Percentiles rank a stretch among this genome's conserved stretches.
Conservation (phyloP, 2,113 vertebrate genomes). For the Vimba vimba region DNA sequence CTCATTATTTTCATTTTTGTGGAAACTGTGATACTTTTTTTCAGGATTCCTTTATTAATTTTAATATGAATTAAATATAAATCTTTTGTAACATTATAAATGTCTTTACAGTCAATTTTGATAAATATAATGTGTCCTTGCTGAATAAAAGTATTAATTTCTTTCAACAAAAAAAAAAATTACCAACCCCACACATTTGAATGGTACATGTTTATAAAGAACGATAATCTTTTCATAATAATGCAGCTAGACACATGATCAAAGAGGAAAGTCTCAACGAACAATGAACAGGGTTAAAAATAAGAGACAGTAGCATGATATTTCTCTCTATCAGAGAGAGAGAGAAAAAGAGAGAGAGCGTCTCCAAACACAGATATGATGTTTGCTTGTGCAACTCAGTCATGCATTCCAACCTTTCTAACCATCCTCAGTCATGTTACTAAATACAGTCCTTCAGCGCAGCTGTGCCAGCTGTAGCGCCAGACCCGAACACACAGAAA, state of each 20-base stretch:
- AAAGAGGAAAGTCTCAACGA: not conserved
- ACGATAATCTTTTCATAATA: not conserved
- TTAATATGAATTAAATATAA: not conserved
- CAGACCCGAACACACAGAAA: not conserved
- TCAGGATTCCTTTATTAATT: not conserved
- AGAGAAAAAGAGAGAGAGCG: not conserved
- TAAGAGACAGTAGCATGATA: slow-evolving; percentile 7
- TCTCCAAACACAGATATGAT: slow-evolving; percentile 61
- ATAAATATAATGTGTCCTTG: not conserved
- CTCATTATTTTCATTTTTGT: not conserved
- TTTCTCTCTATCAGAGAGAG: not conserved
- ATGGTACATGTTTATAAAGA: not conserved
- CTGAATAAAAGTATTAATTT: not conserved
- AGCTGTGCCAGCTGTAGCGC: slow-evolving; percentile 16
- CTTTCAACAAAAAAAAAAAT: not conserved
- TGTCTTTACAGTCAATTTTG: not conserved
- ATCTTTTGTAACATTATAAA: not conserved
- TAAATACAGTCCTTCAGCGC: slow-evolving; percentile 56
- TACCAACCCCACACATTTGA: not conserved
- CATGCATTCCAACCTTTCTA: slow-evolving; percentile 56
- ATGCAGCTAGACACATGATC: not conserved
- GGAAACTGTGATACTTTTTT: not conserved
- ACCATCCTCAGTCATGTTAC: slow-evolving; percentile 28
- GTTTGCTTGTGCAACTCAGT: slow-evolving; percentile 45
- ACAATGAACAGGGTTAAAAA: slow-evolving; percentile 21